A percentile compares a stretch with the other conserved stretches of the same genome.
Conservation (phyloP, 2,113 vertebrate genomes). For the Scomber scombrus region DNA sequence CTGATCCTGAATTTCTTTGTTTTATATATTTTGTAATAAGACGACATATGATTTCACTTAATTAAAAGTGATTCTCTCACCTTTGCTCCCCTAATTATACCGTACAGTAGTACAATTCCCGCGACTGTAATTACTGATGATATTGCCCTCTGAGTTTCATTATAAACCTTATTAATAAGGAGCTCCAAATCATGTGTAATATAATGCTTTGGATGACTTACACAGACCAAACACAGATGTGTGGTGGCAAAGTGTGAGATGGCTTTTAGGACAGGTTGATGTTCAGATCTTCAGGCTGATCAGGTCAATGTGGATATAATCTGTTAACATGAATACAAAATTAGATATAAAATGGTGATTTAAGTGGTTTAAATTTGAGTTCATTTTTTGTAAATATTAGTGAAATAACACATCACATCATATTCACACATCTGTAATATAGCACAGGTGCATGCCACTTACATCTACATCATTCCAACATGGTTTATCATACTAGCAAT, state of each 20-base stretch:
- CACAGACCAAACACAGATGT: conserved; percentile 47
- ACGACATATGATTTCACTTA: conserved; percentile 67
- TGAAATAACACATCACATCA: neutral
- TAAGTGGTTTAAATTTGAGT: neutral
- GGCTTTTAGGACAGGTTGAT: conserved; percentile 28
- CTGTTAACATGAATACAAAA: conserved; percentile 22
- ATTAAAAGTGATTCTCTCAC: conserved; percentile 74
- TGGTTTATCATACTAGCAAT: neutral
- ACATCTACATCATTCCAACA: neutral
- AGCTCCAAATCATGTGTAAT: conserved; percentile 63
- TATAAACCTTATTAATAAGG: conserved; percentile 74
- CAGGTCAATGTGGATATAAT: neutral
- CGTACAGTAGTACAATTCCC: conserved; percentile 60
- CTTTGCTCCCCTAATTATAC: conserved; percentile 74
- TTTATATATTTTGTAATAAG: conserved; percentile 59
- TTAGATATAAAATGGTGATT: neutral
- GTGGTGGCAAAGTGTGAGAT: conserved; percentile 31
- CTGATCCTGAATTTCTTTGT: conserved; percentile 45
- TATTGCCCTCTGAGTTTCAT: conserved; percentile 81
- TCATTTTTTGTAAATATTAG: neutral
- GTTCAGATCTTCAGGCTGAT: conserved; percentile 34
- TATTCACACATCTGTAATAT: neutral
- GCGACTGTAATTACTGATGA: conserved; percentile 76
- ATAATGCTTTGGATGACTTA: conserved; percentile 58
- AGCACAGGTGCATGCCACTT: neutral